Evolutionary conservation across 2,888 invertebrate species (phyloP).

Genomic region (Torymus tubicola): DNA sequence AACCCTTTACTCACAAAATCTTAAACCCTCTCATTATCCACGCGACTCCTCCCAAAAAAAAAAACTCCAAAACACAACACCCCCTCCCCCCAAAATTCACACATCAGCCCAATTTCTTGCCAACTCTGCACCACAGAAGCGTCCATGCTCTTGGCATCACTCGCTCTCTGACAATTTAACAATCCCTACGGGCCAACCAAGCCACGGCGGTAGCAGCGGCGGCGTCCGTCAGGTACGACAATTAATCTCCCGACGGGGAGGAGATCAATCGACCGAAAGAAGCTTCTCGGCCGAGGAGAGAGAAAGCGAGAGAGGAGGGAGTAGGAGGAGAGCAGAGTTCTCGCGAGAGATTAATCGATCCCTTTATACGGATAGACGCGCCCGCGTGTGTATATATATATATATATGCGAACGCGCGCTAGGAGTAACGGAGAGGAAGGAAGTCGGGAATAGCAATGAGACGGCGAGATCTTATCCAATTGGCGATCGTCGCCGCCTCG

Average conservation of each 20-base stretch:
- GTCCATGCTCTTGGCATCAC: slow-evolving; percentile 16
- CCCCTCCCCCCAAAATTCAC: neutral
- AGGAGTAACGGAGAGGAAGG: neutral
- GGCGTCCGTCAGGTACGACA: slow-evolving; percentile 43
- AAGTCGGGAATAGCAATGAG: slow-evolving; percentile 1
- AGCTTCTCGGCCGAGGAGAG: slow-evolving; percentile 40
- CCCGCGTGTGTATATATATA: too few species aligned
- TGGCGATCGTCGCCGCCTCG: neutral
- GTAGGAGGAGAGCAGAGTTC: slow-evolving; percentile 15
- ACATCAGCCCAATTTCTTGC: slow-evolving; percentile 15
- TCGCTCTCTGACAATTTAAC: slow-evolving; percentile 32
- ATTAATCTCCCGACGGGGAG: slow-evolving; percentile 54
- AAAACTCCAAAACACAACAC: neutral
- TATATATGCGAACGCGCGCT: neutral
- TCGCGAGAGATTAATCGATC: slow-evolving; percentile 55
- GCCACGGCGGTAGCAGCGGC: slow-evolving; percentile 5
- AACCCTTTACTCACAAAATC: too few species aligned
- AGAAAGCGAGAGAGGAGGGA: neutral
- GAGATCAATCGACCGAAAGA: slow-evolving; percentile 52
- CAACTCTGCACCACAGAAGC: neutral
- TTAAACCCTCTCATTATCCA: too few species aligned
- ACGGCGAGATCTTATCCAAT: slow-evolving; percentile 9
- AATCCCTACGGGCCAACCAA: slow-evolving; percentile 20
- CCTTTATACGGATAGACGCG: slow-evolving; percentile 46
- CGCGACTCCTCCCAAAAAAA: neutral